Conservation (phyloP, 2,113 vertebrate species). For the Otis tarda region DNA sequence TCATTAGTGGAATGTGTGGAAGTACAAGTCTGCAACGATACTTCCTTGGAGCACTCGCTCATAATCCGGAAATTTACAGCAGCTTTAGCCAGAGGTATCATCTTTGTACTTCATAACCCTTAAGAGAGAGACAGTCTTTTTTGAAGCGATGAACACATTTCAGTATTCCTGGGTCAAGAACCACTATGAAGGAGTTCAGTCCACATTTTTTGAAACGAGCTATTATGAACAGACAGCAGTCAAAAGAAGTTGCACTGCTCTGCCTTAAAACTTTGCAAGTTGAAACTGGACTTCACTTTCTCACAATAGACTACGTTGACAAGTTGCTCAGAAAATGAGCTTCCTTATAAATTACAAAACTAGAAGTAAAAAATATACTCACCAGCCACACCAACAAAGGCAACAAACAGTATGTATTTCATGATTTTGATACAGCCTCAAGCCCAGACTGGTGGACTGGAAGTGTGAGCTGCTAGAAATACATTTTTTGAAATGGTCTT, state of each 20-base stretch:
- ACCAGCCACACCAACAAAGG: constrained; percentile 27
- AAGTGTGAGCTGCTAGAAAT: not conserved
- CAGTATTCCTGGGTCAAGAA: not conserved
- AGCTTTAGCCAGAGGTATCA: not conserved
- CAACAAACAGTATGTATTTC: not conserved
- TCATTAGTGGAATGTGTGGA: not conserved
- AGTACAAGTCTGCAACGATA: not conserved
- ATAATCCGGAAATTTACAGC: not conserved
- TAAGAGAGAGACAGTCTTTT: too few relatives aligned
- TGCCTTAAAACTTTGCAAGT: not conserved
- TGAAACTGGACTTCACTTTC: not conserved
- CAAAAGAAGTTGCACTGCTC: not conserved
- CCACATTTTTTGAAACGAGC: not conserved
- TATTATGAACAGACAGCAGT: not conserved
- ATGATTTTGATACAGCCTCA: not conserved
- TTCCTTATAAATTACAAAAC: not conserved
- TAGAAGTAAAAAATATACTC: not conserved
- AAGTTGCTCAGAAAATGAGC: not conserved
- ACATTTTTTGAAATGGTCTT: not conserved
- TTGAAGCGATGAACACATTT: not conserved
- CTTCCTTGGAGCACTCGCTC: not conserved
- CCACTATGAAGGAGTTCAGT: not conserved
- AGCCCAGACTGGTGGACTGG: not conserved
- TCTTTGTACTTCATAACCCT: not conserved
- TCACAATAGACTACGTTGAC: not conserved